Percentiles rank a stretch among this genome's conserved stretches.
Conservation (phyloP, 2,888 invertebrate genomes). For the Drosophila koepferae region DNA sequence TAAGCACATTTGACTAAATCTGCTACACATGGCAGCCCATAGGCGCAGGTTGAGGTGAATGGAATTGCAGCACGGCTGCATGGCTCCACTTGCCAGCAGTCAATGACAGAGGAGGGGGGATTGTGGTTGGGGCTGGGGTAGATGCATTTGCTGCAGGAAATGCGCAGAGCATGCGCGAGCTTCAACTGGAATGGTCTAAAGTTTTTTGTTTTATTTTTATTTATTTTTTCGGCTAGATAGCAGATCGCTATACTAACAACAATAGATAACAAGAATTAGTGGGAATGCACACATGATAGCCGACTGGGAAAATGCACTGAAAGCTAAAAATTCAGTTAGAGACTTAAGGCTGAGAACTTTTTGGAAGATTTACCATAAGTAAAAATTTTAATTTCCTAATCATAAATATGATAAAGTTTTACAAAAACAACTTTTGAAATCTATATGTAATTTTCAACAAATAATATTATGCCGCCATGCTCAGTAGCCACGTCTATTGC, state of each 20-base stretch:
- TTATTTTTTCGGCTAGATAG: slow-evolving; percentile 59
- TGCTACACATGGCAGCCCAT: slow-evolving; percentile 71
- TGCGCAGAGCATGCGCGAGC: slow-evolving; percentile 64
- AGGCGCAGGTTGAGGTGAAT: slow-evolving; percentile 55
- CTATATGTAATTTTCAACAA: not conserved
- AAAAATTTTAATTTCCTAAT: no score
- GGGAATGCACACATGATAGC: not conserved
- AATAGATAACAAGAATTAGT: slow-evolving; percentile 74
- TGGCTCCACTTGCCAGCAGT: slow-evolving; percentile 4
- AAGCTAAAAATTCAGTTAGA: not conserved
- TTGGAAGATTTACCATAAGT: no score
- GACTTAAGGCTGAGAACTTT: not conserved
- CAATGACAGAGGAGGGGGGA: slow-evolving; percentile 13
- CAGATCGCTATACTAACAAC: slow-evolving; percentile 72
- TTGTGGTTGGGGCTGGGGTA: not conserved
- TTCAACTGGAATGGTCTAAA: slow-evolving; percentile 66
- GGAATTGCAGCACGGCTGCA: slow-evolving; percentile 30
- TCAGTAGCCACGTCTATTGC: not conserved
- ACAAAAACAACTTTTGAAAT: no score
- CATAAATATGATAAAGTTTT: no score
- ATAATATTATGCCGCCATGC: not conserved
- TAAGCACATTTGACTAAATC: slow-evolving; percentile 81
- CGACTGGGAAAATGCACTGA: slow-evolving; percentile 31
- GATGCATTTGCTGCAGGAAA: slow-evolving; percentile 71
- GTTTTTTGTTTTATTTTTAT: slow-evolving; percentile 35